Evolutionary conservation across 2,888 invertebrate species (phyloP), one percentile per base, ranked within the genome.

Genomic region (Alviniconcha strummeri): DNA sequence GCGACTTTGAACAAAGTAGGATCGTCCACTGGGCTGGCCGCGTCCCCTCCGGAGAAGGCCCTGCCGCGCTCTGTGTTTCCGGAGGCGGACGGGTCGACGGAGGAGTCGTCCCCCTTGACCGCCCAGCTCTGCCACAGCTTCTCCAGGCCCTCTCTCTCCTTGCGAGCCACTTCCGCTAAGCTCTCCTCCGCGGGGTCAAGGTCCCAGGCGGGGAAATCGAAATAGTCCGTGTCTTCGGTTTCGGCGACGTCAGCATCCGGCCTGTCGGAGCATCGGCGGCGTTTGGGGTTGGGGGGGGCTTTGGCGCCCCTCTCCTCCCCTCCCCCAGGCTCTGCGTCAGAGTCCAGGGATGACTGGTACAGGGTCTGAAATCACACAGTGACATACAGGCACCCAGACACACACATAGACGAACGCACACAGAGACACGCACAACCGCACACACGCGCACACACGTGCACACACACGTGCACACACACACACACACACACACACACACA

Each of bases 121-220:
- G 36, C 67, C 74, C 78, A 76, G 64, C 57, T 55, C 5, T 67
- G 67, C 54, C 76, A 82, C 4, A 82, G 67, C 54, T 55, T 75
- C 55, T 82, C 82, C 60, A 82, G 75, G 17, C 76, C 76, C 60
- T 82, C 64, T 60, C 82, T 74, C 75, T 67, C 75, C 19, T n/a
- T 52, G 6, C 82, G 60, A 36, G 81, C 85, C 17, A 60, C 85
- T 74, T 79, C 83, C 57, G 74, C 84, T 52, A 82, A 76, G 76
- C 82, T 85, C 36, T 36, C 36, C 36, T 36, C 36, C 83, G 75
- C 64, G 75, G 74, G 15, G 54, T 82, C 82, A 60, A 76, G 76
- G 54, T 82, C 82, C 82, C 82, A 82, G 13, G 64, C 55, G 1
- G 82, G 60, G 55, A 57, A 57, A 17, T 67, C 76, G 67, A 76